Conservation (phyloP, 2,113 vertebrate genomes). For the Oreochromis aureus region DNA sequence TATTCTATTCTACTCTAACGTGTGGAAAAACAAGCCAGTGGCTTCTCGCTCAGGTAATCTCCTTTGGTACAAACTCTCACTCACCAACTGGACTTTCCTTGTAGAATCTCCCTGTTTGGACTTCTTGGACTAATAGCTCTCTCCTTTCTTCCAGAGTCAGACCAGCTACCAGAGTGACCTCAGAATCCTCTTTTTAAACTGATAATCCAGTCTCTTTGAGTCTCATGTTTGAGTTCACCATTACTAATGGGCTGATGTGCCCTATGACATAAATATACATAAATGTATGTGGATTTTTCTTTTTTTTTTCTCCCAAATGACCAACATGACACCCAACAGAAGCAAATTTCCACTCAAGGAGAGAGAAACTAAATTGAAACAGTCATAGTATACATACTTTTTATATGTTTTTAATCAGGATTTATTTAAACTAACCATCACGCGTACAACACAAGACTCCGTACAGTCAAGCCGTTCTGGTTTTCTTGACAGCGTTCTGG, state of each 20-base stretch:
- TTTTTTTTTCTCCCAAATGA: neutral
- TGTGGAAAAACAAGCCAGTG: neutral
- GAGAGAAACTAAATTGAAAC: neutral
- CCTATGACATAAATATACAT: neutral
- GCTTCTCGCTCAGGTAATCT: neutral
- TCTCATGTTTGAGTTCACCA: neutral
- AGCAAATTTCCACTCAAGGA: neutral
- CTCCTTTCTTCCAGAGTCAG: neutral
- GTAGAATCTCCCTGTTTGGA: neutral
- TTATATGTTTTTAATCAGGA: neutral
- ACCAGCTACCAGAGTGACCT: neutral
- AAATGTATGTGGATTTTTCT: too few relatives aligned
- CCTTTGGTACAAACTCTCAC: neutral
- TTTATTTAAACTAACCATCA: neutral
- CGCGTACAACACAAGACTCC: fast-evolving
- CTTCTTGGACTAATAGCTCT: fast-evolving
- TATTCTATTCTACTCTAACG: neutral
- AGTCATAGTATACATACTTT: fast-evolving
- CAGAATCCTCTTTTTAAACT: neutral
- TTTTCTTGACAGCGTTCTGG: neutral
- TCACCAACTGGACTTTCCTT: neutral
- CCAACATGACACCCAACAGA: neutral
- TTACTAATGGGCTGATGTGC: fast-evolving
- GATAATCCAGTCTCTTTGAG: neutral
- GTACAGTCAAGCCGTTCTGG: neutral